Evolutionary conservation across 2,113 vertebrate genomes (phyloP).

Genomic region (Procavia capensis): DNA sequence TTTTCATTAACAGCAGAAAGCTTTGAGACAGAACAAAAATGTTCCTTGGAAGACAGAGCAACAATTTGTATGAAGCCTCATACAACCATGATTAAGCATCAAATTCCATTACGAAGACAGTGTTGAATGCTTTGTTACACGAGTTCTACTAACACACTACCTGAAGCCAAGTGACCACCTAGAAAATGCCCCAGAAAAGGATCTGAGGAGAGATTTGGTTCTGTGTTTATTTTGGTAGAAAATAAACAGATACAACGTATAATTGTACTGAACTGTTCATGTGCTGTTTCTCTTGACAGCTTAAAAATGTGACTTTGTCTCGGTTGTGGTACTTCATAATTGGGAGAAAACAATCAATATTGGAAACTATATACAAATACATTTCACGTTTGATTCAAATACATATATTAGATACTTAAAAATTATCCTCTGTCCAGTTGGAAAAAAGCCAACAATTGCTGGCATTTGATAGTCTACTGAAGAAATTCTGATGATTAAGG

Average conservation of each 20-base stretch:
- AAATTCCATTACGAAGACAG: background rate
- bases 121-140: background rate
- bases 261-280: background rate
- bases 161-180: background rate
- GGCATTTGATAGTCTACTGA: background rate
- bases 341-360: background rate
- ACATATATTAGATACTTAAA: background rate
- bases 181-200: background rate
- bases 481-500: background rate
- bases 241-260: background rate
- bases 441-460: slow-evolving; percentile 9
- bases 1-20: background rate
- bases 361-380: background rate
- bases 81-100: background rate
- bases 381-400: slow-evolving; percentile 7
- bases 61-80: background rate
- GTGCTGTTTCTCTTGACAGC: background rate
- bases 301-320: slow-evolving; percentile 24
- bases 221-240: background rate
- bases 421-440: background rate
- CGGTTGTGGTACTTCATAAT: background rate
- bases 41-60: background rate
- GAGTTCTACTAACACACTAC: background rate
- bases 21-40: background rate
- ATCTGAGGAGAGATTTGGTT: background rate